Percentiles rank a stretch among this genome's conserved stretches.
phyloP scores from a whole-genome alignment of 2,113 vertebrate genomes.

The Silurus glanis region DNA sequence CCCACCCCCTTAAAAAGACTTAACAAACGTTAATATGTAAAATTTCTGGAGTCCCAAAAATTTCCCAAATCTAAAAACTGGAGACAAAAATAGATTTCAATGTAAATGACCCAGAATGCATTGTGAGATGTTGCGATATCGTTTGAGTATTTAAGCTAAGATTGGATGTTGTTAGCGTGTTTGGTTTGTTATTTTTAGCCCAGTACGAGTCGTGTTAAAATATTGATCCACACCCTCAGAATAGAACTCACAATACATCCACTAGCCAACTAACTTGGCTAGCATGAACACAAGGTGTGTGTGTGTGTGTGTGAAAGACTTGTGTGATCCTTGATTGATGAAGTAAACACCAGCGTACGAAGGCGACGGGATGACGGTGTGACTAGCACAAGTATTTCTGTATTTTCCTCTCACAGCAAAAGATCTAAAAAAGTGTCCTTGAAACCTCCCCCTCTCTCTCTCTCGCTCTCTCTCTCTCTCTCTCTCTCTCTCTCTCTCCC shows the following conservation, averaged over 20 bases:
- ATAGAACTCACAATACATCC: background rate
- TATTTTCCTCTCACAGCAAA: background rate
- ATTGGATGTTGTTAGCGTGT: background rate
- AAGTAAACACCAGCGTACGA: background rate
- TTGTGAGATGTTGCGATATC: no score
- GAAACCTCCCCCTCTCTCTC: background rate
- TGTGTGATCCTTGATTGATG: background rate
- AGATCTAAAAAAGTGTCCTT: background rate
- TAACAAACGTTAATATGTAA: background rate
- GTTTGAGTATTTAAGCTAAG: background rate
- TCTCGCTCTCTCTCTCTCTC: background rate
- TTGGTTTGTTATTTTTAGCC: background rate
- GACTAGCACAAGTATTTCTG: slow-evolving; percentile 20
- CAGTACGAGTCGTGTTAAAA: background rate
- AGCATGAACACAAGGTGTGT: background rate
- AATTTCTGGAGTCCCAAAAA: background rate
- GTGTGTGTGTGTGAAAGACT: background rate
- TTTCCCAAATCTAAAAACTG: background rate
- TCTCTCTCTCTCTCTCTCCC: background rate
- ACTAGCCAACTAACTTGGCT: slow-evolving; percentile 12
- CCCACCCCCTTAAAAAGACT: no score
- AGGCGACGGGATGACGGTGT: background rate
- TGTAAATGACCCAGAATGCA: background rate
- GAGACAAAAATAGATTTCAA: no score
- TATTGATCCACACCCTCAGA: background rate